phyloP scores from a whole-genome alignment of 1,140 invertebrate genomes.

The Camponotus pennsylvanicus region DNA sequence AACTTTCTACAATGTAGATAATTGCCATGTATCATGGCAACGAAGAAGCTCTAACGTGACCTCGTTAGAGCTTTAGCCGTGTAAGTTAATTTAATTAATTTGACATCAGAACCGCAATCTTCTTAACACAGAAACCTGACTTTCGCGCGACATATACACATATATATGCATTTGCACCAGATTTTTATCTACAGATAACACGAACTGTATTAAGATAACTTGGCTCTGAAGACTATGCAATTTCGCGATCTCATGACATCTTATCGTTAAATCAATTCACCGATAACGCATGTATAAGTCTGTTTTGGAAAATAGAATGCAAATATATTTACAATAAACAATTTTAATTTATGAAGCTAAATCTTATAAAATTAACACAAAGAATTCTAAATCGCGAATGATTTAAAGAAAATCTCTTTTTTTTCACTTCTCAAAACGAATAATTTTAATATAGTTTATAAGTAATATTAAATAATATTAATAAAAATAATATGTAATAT shows the following conservation, averaged over 20 bases:
- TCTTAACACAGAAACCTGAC: constrained; percentile 47
- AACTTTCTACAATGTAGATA: constrained; percentile 13
- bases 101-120: constrained; percentile 51
- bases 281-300: neutral
- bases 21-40: constrained; percentile 35
- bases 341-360: neutral
- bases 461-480: no score
- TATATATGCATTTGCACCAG: neutral
- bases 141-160: neutral
- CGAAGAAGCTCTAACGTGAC: constrained; percentile 30
- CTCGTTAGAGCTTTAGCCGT: constrained; percentile 28
- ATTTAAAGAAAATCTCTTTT: neutral
- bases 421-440: neutral
- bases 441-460: neutral
- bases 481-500: no score
- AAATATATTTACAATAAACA: neutral
- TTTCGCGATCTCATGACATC: neutral
- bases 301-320: neutral
- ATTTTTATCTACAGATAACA: constrained; percentile 24
- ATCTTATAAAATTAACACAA: neutral
- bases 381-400: neutral
- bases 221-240: neutral
- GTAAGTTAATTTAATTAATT: constrained; percentile 62
- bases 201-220: neutral
- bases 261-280: neutral